Evolutionary conservation across 2,888 invertebrate genomes (phyloP).

Genomic region (Parapristionchus giblindavisi): DNA sequence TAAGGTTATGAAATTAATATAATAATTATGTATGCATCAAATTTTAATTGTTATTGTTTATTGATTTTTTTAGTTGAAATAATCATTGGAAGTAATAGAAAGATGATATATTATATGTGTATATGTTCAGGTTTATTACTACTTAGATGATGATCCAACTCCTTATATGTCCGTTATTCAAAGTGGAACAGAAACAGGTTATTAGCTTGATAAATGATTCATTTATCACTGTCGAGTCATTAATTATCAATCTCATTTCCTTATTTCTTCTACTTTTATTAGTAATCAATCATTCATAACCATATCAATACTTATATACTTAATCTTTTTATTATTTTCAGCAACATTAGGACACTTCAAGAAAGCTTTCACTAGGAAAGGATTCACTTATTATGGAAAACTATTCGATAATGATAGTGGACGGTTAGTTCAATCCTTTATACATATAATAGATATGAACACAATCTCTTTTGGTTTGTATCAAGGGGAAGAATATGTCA

Average conservation of each 20-base stretch:
- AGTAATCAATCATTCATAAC: background rate
- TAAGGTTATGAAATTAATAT: too few species aligned
- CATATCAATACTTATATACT: background rate
- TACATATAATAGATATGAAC: background rate
- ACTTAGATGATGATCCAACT: conserved; percentile 63
- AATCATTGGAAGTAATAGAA: background rate
- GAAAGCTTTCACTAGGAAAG: conserved; percentile 55
- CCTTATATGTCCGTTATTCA: conserved; percentile 61
- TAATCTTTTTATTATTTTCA: conserved; percentile 2
- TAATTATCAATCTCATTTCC: conserved; percentile 15
- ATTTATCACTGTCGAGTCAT: background rate
- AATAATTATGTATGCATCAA: too few species aligned
- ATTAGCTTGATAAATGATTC: background rate
- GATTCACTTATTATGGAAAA: conserved; percentile 63
- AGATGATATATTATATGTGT: background rate
- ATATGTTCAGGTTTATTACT: conserved; percentile 55
- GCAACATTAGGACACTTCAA: conserved; percentile 52
- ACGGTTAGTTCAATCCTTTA: conserved; percentile 44
- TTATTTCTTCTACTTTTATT: background rate
- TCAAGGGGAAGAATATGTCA: too few species aligned
- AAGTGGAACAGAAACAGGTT: conserved; percentile 28
- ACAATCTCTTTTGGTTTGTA: conserved; percentile 3
- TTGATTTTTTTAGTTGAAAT: background rate
- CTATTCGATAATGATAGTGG: conserved; percentile 59
- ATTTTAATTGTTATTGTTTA: background rate